Evolutionary conservation across 2,797 vertebrate genomes (phyloP).

Genomic region (Rhinella marina): DNA sequence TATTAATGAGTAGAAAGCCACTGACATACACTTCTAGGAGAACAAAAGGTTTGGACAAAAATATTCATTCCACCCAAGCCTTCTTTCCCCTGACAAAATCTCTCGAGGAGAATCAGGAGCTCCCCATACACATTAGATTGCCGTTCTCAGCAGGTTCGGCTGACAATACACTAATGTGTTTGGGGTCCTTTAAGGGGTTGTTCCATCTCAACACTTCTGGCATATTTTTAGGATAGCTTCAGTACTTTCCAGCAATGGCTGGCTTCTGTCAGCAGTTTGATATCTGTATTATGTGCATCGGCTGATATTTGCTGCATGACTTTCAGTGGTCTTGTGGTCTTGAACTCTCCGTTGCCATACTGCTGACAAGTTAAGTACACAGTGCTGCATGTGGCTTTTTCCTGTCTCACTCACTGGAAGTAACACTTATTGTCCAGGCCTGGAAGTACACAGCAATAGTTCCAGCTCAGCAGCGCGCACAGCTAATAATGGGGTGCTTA

Average conservation of each 20-base stretch:
- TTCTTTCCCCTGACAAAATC: too few relatives aligned
- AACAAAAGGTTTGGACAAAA: too few relatives aligned
- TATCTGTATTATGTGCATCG: background rate
- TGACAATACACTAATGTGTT: too few relatives aligned
- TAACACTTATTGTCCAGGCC: conserved; percentile 1
- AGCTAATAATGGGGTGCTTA: conserved; percentile 39
- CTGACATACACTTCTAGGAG: too few relatives aligned
- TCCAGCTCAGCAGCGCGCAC: background rate
- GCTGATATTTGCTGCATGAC: background rate
- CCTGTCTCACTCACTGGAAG: background rate
- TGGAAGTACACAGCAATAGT: background rate
- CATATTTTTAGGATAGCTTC: too few relatives aligned
- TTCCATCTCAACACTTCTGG: too few relatives aligned
- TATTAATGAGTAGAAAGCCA: too few relatives aligned
- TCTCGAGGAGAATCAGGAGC: too few relatives aligned
- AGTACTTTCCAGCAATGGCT: background rate
- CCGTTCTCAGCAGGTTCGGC: too few relatives aligned
- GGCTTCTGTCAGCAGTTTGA: background rate
- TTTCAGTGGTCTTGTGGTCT: background rate
- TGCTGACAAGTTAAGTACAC: conserved; percentile 6
- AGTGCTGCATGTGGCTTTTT: conserved; percentile 7
- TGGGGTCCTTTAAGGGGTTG: too few relatives aligned
- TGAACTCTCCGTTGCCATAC: background rate
- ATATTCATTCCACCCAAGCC: too few relatives aligned
- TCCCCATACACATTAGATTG: too few relatives aligned